Base-by-base conservation (phyloP, 2,797 vertebrate species). In the Lepilemur ruficaudatus region DNA sequence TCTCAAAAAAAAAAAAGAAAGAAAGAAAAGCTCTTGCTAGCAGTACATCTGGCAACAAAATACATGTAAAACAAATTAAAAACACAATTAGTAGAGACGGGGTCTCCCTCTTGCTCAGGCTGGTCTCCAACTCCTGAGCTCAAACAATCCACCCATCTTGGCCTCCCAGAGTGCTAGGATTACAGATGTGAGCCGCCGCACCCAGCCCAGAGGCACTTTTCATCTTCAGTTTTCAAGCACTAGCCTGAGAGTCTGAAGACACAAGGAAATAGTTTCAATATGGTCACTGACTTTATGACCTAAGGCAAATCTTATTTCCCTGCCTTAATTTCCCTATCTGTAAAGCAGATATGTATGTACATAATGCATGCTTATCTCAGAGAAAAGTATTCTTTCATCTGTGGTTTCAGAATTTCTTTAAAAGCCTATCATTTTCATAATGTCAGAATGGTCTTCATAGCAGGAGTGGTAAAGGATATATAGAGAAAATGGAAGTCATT, bases 231-330 rank as follows among this genome's bases (percentile, higher is more conserved):
- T 86, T 96, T 91, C 38, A 70, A 79, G 43, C 41, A 72, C 35
- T 91, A 75, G 28, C 79, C 52, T 91, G 65, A 70, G 46, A 35
- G 8, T 63, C 70, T 72, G 46, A 84, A 63, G 67, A 89, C 20
- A 23, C 25, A 48, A 70, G 25, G 22, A 79, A 70, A 50, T 59
- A 52, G 50, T 81, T 52, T 63, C 61, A 88, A 1, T 91, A n/a
- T 59, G 57, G 11, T 67, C 73, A 63, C 25, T 93, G 52, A 83
- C 89, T 94, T 78, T n/a, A 20, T 89, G 65, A 93, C 82, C 59
- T 86, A 89, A 41, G 86, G 28, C 67, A 94, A 82, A 41, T 59
- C 59, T 78, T 93, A 83, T 89, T 84, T 87, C 30, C 48, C 32
- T 96, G 50, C n/a, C 84, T 92, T 22, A 22, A n/a, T 65, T 75